phyloP scores from a whole-genome alignment of 2,113 vertebrate genomes.

The Cololabis saira region DNA sequence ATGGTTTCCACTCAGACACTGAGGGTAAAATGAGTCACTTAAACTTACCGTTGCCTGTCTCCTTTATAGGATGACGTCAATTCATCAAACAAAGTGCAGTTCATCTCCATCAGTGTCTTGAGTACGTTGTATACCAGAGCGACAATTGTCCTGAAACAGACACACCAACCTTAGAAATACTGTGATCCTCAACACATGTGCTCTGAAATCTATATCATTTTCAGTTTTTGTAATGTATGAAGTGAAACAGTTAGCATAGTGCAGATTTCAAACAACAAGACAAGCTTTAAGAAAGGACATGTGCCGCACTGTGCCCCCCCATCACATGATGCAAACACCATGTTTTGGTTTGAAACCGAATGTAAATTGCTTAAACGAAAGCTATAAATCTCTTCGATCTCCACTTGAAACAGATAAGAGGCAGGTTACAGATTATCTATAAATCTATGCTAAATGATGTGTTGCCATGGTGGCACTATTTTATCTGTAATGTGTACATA shows the following conservation, averaged over 20 bases:
- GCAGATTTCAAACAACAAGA: too few relatives aligned
- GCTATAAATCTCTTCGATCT: too few relatives aligned
- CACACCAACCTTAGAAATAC: neutral
- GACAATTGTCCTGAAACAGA: slow-evolving; percentile 90
- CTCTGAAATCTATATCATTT: too few relatives aligned
- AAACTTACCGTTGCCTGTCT: slow-evolving; percentile 89
- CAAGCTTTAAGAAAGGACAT: too few relatives aligned
- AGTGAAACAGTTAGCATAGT: too few relatives aligned
- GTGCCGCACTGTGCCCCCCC: too few relatives aligned
- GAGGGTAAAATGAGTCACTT: neutral
- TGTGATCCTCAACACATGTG: neutral
- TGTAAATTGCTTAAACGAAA: too few relatives aligned
- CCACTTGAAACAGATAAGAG: too few relatives aligned
- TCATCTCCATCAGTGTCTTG: slow-evolving; percentile 99
- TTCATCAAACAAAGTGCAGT: slow-evolving; percentile 94
- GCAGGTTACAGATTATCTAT: neutral
- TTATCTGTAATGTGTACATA: neutral
- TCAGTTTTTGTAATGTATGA: too few relatives aligned
- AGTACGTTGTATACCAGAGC: slow-evolving; percentile 96
- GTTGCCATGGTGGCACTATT: neutral
- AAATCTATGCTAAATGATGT: neutral
- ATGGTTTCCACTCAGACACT: too few relatives aligned
- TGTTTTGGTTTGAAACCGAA: too few relatives aligned
- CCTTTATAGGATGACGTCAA: slow-evolving; percentile 96
- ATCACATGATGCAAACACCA: too few relatives aligned